Conservation (phyloP, 2,888 invertebrate species). For the Lypha dubia region DNA sequence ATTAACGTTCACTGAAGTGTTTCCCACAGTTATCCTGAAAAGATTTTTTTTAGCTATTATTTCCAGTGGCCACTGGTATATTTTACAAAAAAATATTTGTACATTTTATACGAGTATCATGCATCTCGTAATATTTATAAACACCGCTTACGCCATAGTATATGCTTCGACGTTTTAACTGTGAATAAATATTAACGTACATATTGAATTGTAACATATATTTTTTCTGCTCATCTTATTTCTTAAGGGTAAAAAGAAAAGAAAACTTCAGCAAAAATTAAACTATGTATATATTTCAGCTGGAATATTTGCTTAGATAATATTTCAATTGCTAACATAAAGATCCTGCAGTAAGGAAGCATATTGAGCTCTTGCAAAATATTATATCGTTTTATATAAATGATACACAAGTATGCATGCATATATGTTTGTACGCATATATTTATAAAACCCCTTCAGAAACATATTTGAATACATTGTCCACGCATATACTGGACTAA, state of each 20-base stretch:
- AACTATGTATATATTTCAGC: constrained; percentile 21
- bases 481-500: too few species aligned
- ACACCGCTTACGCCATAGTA: neutral
- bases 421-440: too few species aligned
- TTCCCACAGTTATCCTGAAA: too few species aligned
- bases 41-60: constrained; percentile 6
- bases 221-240: neutral
- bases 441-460: too few species aligned
- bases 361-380: neutral
- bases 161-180: neutral
- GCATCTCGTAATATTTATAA: neutral
- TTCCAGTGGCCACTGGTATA: constrained; percentile 1
- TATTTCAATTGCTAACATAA: constrained; percentile 31
- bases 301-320: neutral
- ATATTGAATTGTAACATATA: neutral
- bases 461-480: too few species aligned
- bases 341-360: neutral
- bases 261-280: neutral
- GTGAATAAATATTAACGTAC: neutral
- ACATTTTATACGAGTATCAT: too few species aligned
- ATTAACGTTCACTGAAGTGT: too few species aligned
- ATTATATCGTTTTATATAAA: neutral
- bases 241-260: neutral
- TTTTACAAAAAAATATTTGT: neutral
- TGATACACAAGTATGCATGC: neutral